phyloP scores from a whole-genome alignment of 2,888 invertebrate species.

The Hirtodrosophila duncani region DNA sequence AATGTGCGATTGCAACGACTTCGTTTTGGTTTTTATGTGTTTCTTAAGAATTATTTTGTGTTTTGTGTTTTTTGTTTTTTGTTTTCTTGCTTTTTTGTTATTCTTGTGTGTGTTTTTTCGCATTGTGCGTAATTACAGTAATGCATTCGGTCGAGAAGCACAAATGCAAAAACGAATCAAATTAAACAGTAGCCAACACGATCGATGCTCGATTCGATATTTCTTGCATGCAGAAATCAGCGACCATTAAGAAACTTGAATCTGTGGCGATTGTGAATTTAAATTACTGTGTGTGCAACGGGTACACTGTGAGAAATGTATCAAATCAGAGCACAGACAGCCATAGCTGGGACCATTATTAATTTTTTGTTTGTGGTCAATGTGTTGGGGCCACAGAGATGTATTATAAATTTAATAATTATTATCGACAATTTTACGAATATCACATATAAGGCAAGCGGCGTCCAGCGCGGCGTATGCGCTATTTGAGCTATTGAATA shows the following conservation, averaged over 20 bases:
- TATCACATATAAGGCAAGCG: conserved; percentile 37
- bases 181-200: conserved; percentile 48
- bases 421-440: conserved; percentile 63
- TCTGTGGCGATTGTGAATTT: conserved; percentile 25
- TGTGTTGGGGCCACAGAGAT: conserved; percentile 21
- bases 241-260: conserved; percentile 54
- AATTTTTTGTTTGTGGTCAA: not conserved
- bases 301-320: conserved; percentile 21
- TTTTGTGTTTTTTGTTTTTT: conserved; percentile 15
- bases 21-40: conserved; percentile 66
- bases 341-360: conserved; percentile 6
- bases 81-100: conserved; percentile 1
- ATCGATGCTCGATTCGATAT: conserved; percentile 30
- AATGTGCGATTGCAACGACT: conserved; percentile 64
- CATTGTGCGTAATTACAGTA: conserved; percentile 75
- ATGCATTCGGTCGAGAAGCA: conserved; percentile 32
- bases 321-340: conserved; percentile 2
- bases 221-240: conserved; percentile 26
- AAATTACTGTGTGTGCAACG: conserved; percentile 20
- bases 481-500: conserved; percentile 70
- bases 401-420: conserved; percentile 64
- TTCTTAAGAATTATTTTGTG: conserved; percentile 58
- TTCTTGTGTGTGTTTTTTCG: conserved; percentile 22
- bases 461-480: conserved; percentile 62
- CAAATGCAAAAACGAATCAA: conserved; percentile 41